A percentile compares a stretch with the other conserved stretches of the same genome.
Evolutionary conservation across 2,113 vertebrate genomes (phyloP).

Genomic region (pig (Sus scrofa)): T2T-Sscrofa CM000819.6:124564501-124565000

Average conservation of each 20-base stretch:
- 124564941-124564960: too few species aligned
- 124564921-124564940: too few species aligned
- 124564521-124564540: background rate
- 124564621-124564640: background rate
- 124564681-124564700: background rate
- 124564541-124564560: background rate
- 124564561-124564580: background rate
- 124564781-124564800: slow-evolving; percentile 29
- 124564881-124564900: background rate
- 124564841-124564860: slow-evolving; percentile 53
- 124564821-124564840: slow-evolving; percentile 8
- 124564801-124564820: slow-evolving; percentile 38
- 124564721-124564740: background rate
- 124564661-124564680: background rate
- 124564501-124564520: background rate
- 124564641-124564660: background rate
- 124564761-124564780: background rate
- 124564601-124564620: background rate
- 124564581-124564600: slow-evolving; percentile 5
- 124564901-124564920: too few species aligned
- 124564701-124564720: slow-evolving; percentile 24
- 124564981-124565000: too few species aligned
- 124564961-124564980: too few species aligned
- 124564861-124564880: slow-evolving; percentile 41
- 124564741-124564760: slow-evolving; percentile 24